Evolutionary conservation across 92 coral and sea anemone species (phyloP).

Genomic region (Epizoanthus ramosus): DNA sequence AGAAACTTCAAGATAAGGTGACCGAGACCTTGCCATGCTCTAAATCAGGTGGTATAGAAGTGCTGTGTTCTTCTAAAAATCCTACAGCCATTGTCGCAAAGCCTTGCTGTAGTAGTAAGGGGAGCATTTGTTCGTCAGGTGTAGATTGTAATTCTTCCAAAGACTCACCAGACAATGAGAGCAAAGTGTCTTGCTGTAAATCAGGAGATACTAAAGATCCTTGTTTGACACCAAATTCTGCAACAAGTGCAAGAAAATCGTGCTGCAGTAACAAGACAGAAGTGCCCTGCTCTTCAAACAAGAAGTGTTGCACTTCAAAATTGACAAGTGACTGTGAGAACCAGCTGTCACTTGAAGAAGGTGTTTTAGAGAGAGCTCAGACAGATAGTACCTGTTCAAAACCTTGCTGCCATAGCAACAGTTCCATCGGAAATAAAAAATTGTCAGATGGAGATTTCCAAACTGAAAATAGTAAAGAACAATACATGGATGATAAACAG

Average conservation of each 20-base stretch:
- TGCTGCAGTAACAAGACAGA: not conserved
- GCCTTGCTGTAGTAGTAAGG: not conserved
- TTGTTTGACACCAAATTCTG: not conserved
- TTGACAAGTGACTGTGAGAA: not conserved
- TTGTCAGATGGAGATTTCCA: not conserved
- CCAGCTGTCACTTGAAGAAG: not conserved
- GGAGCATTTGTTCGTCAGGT: not conserved
- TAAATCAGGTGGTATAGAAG: not conserved
- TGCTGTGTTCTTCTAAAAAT: too few relatives aligned
- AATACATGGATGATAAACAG: not conserved
- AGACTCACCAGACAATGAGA: not conserved
- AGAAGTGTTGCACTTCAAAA: not conserved
- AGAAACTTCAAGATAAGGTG: not conserved
- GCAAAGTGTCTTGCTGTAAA: constrained; percentile 10
- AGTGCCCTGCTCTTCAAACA: not conserved
- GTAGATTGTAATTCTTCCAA: not conserved
- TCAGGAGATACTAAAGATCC: not conserved
- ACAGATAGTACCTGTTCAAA: not conserved
- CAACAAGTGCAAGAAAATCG: not conserved
- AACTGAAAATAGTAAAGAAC: not conserved
- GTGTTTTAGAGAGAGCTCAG: not conserved
- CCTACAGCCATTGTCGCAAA: not conserved
- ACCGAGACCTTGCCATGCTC: not conserved
- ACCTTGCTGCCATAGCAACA: not conserved
- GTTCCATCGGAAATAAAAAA: not conserved